These are phyloP conservation scores for Apistogramma diplotaenia DNA, from an alignment of 2,113 vertebrate genomes.

Conservation along the genomic window DNA sequence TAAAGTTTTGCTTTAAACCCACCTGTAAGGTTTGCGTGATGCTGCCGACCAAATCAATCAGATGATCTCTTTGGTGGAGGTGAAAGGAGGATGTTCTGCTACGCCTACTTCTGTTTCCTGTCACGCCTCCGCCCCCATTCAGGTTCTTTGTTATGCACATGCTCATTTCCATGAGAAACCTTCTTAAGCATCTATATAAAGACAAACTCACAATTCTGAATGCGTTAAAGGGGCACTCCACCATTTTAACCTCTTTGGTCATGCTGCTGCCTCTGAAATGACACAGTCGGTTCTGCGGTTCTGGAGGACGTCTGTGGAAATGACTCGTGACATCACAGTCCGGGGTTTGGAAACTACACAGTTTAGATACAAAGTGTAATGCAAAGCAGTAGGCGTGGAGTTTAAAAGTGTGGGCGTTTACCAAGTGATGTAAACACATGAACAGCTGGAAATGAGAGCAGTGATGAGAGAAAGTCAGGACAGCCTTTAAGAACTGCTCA, in stretches of 20 bases:
- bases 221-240: neutral
- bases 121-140: neutral
- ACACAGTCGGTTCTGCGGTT: neutral
- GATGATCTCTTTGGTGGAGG: neutral
- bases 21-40: neutral
- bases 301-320: neutral
- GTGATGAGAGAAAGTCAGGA: neutral
- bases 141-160: neutral
- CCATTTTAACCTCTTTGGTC: neutral
- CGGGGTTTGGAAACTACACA: neutral
- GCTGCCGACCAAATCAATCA: neutral
- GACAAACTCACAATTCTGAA: neutral
- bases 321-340: neutral
- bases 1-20: neutral
- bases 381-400: neutral
- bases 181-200: neutral
- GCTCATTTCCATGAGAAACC: neutral
- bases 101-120: neutral
- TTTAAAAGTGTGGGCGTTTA: neutral
- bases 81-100: neutral
- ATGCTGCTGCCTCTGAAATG: neutral
- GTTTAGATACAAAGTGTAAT: neutral
- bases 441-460: neutral
- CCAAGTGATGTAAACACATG: too few species aligned
- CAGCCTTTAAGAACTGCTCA: too few species aligned